Evolutionary conservation across 2,113 vertebrate genomes (phyloP).

Genomic region (Anser brachyrhynchus): DNA sequence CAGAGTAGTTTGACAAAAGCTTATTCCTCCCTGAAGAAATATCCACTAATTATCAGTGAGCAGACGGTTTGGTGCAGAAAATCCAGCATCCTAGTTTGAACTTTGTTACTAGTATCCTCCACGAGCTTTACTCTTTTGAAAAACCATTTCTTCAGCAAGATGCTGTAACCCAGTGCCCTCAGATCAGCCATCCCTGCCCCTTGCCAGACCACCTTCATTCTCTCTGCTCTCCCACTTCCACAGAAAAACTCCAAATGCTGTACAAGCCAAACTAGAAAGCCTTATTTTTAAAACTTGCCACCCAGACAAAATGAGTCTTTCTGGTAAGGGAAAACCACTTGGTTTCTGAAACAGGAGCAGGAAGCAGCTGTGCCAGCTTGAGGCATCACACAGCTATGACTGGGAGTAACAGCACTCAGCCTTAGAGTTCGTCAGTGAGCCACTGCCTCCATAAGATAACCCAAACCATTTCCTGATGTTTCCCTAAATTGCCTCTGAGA

Average conservation of each 20-base stretch:
- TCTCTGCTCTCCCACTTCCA: rapidly evolving
- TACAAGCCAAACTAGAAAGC: background rate
- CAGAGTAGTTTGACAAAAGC: background rate
- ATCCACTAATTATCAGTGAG: background rate
- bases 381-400: background rate
- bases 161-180: background rate
- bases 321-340: slow-evolving; percentile 21
- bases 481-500: background rate
- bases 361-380: background rate
- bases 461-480: slow-evolving; percentile 36
- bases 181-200: background rate
- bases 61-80: background rate
- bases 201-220: background rate
- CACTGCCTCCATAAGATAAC: slow-evolving; percentile 41
- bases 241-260: background rate
- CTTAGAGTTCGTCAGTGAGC: slow-evolving; percentile 21
- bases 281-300: background rate
- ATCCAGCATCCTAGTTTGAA: background rate
- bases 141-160: background rate
- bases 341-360: background rate
- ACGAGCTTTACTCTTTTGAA: background rate
- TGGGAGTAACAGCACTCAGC: slow-evolving; percentile 34
- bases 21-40: background rate
- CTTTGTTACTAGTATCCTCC: background rate
- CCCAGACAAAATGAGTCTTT: slow-evolving; percentile 17